These are phyloP conservation scores for Halyomorpha halys DNA, from an alignment of 1,140 invertebrate genomes.

Conservation along the genomic window DNA sequence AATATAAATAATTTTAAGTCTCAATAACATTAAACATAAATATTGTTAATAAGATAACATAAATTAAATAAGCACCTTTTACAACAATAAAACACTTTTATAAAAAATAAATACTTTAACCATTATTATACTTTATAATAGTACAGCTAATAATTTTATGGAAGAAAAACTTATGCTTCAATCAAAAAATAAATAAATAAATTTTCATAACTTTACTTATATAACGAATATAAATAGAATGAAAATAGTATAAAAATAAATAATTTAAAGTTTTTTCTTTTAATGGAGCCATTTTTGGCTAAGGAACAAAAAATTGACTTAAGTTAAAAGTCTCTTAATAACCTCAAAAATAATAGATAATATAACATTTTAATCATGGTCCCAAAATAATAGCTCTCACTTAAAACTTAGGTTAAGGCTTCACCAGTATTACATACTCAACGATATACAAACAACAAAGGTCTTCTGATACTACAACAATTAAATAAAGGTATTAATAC, in stretches of 20 bases:
- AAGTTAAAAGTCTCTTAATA: background rate
- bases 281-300: background rate
- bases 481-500: too few species aligned
- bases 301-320: slow-evolving; percentile 8
- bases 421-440: background rate
- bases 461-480: too few species aligned
- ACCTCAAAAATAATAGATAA: background rate
- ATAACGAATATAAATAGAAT: background rate
- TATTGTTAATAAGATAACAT: too few species aligned
- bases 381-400: background rate
- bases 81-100: too few species aligned
- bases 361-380: background rate
- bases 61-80: too few species aligned
- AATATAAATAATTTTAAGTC: too few species aligned
- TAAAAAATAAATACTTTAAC: too few species aligned
- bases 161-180: background rate
- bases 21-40: too few species aligned
- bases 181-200: slow-evolving; percentile 2
- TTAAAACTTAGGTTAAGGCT: too few species aligned
- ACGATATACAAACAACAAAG: background rate
- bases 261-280: background rate
- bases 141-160: background rate
- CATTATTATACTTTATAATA: too few species aligned
- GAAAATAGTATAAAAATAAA: slow-evolving; percentile 11
- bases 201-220: background rate